A percentile compares a stretch with the other conserved stretches of the same genome.
Evolutionary conservation across 2,888 invertebrate species (phyloP).

Genomic region (Ischnura elegans): DNA sequence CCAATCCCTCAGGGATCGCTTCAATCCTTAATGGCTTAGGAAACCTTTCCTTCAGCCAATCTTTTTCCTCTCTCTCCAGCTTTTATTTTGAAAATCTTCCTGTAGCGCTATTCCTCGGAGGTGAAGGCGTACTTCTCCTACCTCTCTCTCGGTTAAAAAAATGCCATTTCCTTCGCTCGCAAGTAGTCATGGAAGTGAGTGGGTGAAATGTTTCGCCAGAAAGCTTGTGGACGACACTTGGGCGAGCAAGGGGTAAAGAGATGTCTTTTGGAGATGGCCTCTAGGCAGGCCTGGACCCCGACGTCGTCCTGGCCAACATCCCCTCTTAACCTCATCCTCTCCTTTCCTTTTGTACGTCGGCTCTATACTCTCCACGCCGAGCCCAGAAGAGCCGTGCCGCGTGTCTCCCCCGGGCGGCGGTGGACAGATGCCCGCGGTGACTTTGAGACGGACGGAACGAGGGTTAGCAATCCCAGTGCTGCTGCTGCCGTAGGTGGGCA

Average conservation of each 20-base stretch:
- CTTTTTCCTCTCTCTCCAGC: too few relatives aligned
- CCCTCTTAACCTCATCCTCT: background rate
- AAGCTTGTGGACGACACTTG: background rate
- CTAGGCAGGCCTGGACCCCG: background rate
- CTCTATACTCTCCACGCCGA: too few relatives aligned
- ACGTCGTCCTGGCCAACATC: background rate
- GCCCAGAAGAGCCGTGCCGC: too few relatives aligned
- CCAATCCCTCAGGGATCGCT: too few relatives aligned
- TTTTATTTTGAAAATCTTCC: too few relatives aligned
- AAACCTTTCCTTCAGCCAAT: too few relatives aligned
- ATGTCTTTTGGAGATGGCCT: background rate
- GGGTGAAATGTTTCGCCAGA: background rate
- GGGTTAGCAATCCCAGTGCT: background rate
- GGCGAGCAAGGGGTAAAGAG: background rate
- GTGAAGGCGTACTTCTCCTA: too few relatives aligned
- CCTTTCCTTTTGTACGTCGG: too few relatives aligned
- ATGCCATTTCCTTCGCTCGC: background rate
- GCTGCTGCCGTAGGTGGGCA: background rate
- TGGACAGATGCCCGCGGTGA: background rate
- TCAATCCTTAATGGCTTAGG: too few relatives aligned
- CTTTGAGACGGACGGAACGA: background rate
- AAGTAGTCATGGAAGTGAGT: background rate
- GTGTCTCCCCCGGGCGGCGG: background rate
- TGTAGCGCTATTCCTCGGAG: too few relatives aligned
- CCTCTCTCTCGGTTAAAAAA: too few relatives aligned